Percentiles rank a stretch among this genome's conserved stretches.
Evolutionary conservation across 2,888 invertebrate species (phyloP).

Genomic region (Aleiodes leptofemur): DNA sequence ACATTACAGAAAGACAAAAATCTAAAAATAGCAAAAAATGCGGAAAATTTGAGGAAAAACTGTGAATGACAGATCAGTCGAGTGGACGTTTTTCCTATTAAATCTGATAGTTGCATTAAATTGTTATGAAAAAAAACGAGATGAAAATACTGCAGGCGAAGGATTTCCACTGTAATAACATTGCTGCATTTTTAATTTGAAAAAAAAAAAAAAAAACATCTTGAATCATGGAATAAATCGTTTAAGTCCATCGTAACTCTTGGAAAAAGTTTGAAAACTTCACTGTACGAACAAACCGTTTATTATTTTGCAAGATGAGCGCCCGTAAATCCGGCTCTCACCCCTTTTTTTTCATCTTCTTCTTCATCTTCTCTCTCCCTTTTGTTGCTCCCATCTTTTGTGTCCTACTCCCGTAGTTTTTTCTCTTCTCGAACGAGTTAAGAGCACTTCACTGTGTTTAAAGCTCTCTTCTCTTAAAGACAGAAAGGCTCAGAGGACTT

Average conservation of each 20-base stretch:
- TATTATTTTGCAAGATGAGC: slow-evolving; percentile 33
- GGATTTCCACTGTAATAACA: not conserved
- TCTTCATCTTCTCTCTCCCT: not conserved
- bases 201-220: not conserved
- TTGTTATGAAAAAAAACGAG: no score
- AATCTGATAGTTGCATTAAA: no score
- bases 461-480: slow-evolving; percentile 31
- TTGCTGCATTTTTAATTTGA: slow-evolving; percentile 20
- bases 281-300: slow-evolving; percentile 29
- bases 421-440: slow-evolving; percentile 7
- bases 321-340: slow-evolving; percentile 28
- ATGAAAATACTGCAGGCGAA: no score
- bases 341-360: not conserved
- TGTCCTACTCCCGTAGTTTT: slow-evolving; percentile 2
- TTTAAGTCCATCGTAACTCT: slow-evolving; percentile 34
- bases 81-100: no score
- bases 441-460: slow-evolving; percentile 30
- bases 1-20: not conserved
- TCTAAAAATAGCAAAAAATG: not conserved
- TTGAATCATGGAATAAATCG: slow-evolving; percentile 32
- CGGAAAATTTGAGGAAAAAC: not conserved
- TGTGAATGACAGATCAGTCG: no score
- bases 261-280: slow-evolving; percentile 26
- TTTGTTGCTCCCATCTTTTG: not conserved
- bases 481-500: slow-evolving; percentile 11